Base-by-base conservation (phyloP, 2,888 invertebrate species). In the Brachyopa scutellaris region DNA sequence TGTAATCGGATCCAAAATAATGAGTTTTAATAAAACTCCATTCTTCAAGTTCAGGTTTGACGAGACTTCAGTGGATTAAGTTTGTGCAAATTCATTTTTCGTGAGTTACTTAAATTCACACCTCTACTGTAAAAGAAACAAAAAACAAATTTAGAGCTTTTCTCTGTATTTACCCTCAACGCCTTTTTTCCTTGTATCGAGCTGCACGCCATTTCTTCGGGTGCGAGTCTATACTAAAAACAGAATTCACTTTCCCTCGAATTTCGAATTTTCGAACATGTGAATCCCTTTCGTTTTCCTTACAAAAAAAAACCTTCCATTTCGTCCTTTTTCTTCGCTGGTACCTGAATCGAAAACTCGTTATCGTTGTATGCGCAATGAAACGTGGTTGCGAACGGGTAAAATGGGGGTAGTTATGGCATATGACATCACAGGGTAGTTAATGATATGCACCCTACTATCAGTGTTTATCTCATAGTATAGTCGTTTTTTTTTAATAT, bases 371-470 rank as follows among this genome's bases (percentile, higher is more conserved):
- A 26, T 53, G 42, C 64, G 47, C 45, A 62, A 55, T 57, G 38
- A 47, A 45, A 13, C 13, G 23, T 13, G 49, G 21, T 23, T 38
- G 17, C n/a, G 40, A 82, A 61, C 31, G 64, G 69, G 40, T 66
- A 19, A 26, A 51, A 49, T 33, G 69, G 69, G 77, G 59, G 76
- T 74, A 55, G 73, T 51, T 40, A 21, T 6, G 26, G 42, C 61
- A 72, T 70, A 72, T 82, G 82, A 76, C 82, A 78, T 79, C 78
- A 77, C 66, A 77, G 33, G 47, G n/a, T 38, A 38, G 82, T 72
- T 85, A 85, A 85, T 85, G 85, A 85, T 85, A 85, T 85, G 85
- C 85, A 85, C 85, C 85, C 80, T 51, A 84, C 55, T 77, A 73
- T 69, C 73, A 57, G 38, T 83, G 42, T 78, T 78, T 84, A 69